Percentiles rank a stretch among this genome's conserved stretches.
Conservation (phyloP, 2,888 invertebrate species). For the Tyria jacobaeae region DNA sequence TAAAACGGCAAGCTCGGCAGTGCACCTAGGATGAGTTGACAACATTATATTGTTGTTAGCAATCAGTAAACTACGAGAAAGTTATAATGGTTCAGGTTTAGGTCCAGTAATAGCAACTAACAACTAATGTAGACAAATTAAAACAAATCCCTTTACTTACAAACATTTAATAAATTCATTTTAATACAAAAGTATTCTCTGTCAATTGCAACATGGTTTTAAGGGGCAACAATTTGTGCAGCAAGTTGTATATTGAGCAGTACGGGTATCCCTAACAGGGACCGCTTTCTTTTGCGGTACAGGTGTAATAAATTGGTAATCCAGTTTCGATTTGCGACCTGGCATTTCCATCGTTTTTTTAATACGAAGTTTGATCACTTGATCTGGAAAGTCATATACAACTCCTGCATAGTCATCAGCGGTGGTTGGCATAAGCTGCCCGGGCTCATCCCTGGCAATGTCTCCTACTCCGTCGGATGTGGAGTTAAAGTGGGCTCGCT, state of each 20-base stretch:
- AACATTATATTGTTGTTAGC: conserved; percentile 58
- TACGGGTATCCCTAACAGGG: conserved; percentile 70
- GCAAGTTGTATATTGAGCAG: conserved; percentile 70
- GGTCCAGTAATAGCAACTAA: conserved; percentile 28
- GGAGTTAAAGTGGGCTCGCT: conserved; percentile 77
- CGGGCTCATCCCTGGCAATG: conserved; percentile 74
- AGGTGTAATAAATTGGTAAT: conserved; percentile 78
- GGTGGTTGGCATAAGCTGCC: conserved; percentile 63
- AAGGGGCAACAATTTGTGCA: conserved; percentile 60
- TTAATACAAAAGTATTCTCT: conserved; percentile 24
- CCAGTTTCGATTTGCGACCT: conserved; percentile 75
- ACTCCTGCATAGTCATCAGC: conserved; percentile 72
- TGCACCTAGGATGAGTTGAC: conserved; percentile 75
- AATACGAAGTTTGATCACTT: conserved; percentile 78
- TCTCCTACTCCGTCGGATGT: conserved; percentile 78
- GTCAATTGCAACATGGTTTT: conserved; percentile 25
- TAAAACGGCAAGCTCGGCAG: conserved; percentile 65
- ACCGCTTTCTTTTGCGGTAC: conserved; percentile 59
- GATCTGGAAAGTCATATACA: conserved; percentile 69
- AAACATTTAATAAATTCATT: conserved; percentile 42
- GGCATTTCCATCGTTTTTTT: conserved; percentile 76
- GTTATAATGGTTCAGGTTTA: conserved; percentile 20
- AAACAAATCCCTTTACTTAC: conserved; percentile 27
- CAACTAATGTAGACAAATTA: conserved; percentile 2
- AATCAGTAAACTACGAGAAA: conserved; percentile 19